Evolutionary conservation across 2,888 invertebrate genomes (phyloP).

Genomic region (Oligia latruncula): DNA sequence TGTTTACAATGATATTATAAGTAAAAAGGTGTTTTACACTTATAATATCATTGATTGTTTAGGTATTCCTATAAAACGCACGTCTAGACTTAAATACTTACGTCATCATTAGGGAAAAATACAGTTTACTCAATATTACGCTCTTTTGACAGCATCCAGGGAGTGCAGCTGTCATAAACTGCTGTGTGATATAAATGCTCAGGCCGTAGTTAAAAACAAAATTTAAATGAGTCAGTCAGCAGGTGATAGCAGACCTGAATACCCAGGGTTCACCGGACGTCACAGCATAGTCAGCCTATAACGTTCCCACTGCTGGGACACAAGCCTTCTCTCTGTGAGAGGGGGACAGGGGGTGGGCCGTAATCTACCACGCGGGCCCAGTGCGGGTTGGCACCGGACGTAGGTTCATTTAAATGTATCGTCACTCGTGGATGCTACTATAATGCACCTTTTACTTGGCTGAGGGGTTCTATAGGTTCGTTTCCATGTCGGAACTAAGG

Average conservation of each 20-base stretch:
- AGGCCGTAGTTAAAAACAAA: neutral
- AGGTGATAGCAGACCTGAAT: neutral
- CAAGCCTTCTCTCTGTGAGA: too few species aligned
- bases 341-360: too few species aligned
- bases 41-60: neutral
- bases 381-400: too few species aligned
- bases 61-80: neutral
- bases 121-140: neutral
- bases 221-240: neutral
- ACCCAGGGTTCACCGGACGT: neutral
- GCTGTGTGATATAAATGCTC: too few species aligned
- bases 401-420: neutral
- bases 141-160: neutral
- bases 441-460: neutral
- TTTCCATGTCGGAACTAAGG: neutral
- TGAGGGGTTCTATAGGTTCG: neutral
- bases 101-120: slow-evolving; percentile 35
- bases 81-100: neutral
- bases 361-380: too few species aligned
- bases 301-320: too few species aligned
- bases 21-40: too few species aligned
- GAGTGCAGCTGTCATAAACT: neutral
- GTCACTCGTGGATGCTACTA: neutral
- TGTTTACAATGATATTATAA: too few species aligned
- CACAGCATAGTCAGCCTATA: too few species aligned